Percentiles rank a stretch among this genome's conserved stretches.
Evolutionary conservation across 2,888 invertebrate species (phyloP).

Genomic region (Eilema depressum): DNA sequence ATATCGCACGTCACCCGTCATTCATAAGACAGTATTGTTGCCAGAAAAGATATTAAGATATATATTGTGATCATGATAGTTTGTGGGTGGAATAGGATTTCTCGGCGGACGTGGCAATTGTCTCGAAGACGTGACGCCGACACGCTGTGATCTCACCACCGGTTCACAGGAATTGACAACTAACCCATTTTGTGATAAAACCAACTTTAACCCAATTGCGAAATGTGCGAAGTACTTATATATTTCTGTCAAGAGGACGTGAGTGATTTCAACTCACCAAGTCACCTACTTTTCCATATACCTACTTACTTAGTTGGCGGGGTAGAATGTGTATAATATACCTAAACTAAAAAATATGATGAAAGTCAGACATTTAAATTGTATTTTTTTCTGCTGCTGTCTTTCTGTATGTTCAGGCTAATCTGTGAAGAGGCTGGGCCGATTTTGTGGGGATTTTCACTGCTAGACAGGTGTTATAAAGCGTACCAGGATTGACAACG

Average conservation of each 20-base stretch:
- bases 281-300: not conserved
- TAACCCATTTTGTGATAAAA: constrained; percentile 49
- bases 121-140: constrained; percentile 65
- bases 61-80: constrained; percentile 52
- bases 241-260: constrained; percentile 22
- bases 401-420: no score
- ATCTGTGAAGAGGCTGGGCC: no score
- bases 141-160: constrained; percentile 67
- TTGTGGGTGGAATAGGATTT: constrained; percentile 62
- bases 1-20: not conserved
- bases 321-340: not conserved
- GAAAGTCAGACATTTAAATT: no score
- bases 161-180: constrained; percentile 56
- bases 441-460: no score
- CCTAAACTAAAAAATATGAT: no score
- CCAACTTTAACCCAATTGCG: constrained; percentile 47
- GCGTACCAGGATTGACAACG: no score
- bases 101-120: constrained; percentile 79
- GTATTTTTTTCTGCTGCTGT: no score
- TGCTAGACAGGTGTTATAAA: no score
- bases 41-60: constrained; percentile 37
- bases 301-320: not conserved
- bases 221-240: constrained; percentile 17
- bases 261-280: not conserved
- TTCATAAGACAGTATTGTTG: constrained; percentile 34